These are phyloP conservation scores for Glossophaga mutica DNA, from an alignment of 2,797 vertebrate species.

Conservation along the genomic window DNA sequence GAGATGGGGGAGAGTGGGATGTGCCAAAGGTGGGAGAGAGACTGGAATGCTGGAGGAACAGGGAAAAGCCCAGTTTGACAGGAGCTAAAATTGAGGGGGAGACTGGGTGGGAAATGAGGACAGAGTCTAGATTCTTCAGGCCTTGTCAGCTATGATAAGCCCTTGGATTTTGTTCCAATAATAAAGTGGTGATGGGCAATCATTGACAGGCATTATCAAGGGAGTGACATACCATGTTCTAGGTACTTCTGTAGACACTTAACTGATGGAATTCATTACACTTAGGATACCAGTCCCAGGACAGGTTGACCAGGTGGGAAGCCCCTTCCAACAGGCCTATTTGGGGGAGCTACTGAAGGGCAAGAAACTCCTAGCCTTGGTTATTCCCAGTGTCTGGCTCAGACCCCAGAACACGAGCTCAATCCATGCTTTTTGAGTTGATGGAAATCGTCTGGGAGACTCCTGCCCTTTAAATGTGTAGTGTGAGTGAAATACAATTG, in stretches of 20 bases:
- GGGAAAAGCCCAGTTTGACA: background rate
- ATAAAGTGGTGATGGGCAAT: background rate
- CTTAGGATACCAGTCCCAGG: background rate
- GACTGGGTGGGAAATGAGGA: background rate
- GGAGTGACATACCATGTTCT: background rate
- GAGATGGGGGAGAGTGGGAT: rapidly evolving
- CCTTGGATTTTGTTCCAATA: background rate
- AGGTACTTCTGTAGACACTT: background rate
- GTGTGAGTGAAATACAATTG: background rate
- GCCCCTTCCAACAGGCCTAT: background rate
- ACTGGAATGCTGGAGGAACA: background rate
- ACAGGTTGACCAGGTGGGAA: background rate
- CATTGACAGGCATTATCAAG: background rate
- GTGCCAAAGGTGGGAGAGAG: background rate
- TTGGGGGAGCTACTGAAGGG: background rate
- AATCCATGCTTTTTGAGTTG: background rate
- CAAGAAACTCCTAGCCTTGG: background rate
- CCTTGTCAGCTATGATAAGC: background rate
- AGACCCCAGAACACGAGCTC: background rate
- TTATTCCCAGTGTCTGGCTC: background rate
- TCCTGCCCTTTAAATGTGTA: background rate
- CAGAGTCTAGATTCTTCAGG: background rate
- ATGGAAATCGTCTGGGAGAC: background rate
- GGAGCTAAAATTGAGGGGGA: background rate
- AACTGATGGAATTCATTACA: background rate